Conservation (phyloP, 2,888 invertebrate genomes). For the Dicroscelio sp. region DNA sequence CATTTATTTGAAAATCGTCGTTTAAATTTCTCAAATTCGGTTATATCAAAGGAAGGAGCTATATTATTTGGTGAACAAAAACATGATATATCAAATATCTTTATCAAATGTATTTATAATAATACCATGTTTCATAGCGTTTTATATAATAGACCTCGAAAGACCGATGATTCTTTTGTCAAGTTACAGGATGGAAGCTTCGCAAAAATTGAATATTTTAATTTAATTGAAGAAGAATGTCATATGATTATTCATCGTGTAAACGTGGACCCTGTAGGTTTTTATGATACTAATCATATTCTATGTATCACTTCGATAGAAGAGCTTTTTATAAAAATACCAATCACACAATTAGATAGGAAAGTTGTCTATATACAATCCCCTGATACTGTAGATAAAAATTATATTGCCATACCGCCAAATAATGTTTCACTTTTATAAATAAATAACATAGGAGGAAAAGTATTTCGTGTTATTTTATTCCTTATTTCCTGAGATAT, state of each 20-base stretch:
- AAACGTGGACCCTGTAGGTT: background rate
- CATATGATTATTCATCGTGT: background rate
- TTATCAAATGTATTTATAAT: conserved; percentile 45
- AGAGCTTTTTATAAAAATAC: background rate
- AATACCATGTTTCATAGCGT: background rate
- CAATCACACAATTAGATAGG: background rate
- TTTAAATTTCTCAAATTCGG: too few species aligned
- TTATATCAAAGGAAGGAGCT: too few species aligned
- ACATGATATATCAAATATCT: conserved; percentile 28
- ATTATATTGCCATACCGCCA: conserved; percentile 25
- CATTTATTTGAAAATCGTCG: too few species aligned
- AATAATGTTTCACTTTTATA: conserved; percentile 19
- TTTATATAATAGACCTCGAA: background rate
- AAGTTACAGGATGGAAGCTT: background rate
- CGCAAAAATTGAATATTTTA: conserved; percentile 15
- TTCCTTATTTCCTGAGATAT: too few species aligned
- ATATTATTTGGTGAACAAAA: too few species aligned
- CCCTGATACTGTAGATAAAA: background rate
- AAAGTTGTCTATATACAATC: conserved; percentile 15
- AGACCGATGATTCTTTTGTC: conserved; percentile 38
- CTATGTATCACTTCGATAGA: background rate
- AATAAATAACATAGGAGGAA: too few species aligned
- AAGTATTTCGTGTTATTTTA: too few species aligned
- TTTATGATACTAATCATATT: background rate
- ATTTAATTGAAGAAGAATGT: background rate